Evolutionary conservation across 1,140 invertebrate species (phyloP), one percentile per base, ranked within the genome.

Genomic region (Drosophila funebris): DNA sequence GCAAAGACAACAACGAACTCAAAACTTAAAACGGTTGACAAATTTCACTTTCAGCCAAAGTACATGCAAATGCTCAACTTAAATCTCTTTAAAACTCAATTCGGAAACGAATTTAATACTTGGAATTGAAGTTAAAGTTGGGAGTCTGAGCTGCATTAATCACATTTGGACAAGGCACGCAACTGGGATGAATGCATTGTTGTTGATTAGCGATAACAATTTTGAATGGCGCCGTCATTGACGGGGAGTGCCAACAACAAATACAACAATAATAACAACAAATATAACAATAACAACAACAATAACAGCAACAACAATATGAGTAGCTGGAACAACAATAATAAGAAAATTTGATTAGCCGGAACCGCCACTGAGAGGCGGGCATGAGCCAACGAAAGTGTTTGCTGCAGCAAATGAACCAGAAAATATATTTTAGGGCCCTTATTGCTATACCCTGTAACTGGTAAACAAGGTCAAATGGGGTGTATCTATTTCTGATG

Each of bases 31-130:
- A 48, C 18, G 44, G 54, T 70, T 62, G 68, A 67, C 74, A 85
- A 77, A 73, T 88, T 85, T 85, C 82, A 85, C 82, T 85, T 85
- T 85, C 82, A 87, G 24, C 36, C 48, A 33, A 52, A 48, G 52
- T 33, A 39, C 37, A 36, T 56, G 44, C 33, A 66, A 64, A 31
- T 57, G 41, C 31, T 41, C 13, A 73, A 68, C 41, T 73, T 73
- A 48, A 72, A 66, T 50, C 63, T 53, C 22, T 27, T 41, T 44
- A 27, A 29, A 46, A 22, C 29, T 36, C 14, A 50, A 54, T 41
- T 52, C 44, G 56, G 22, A 31, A 29, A 16, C 50, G 18, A 36
- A 46, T 6, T 16, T n/a, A n/a, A n/a, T n/a, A n/a, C n/a, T n/a
- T 18, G 14, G 37, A 39, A 18, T 50, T 61, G 61, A 24, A 22